phyloP scores from a whole-genome alignment of 2,797 vertebrate species.

The Mus caroli region DNA sequence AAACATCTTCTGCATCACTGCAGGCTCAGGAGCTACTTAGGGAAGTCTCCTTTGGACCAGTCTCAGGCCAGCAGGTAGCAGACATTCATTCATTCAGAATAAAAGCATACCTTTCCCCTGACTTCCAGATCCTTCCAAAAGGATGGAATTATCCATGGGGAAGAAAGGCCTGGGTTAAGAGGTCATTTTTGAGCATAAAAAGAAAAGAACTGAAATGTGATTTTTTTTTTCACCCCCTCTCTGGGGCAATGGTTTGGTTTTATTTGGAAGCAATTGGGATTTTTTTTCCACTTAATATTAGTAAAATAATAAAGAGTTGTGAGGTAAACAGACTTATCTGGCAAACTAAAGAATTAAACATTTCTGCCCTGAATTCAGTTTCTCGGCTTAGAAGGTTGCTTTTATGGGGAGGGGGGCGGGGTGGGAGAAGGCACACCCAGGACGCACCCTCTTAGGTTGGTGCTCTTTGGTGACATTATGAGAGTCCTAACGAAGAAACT shows the following conservation, averaged over 20 bases:
- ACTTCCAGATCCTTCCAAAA: neutral
- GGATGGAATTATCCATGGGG: neutral
- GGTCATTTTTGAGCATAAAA: neutral
- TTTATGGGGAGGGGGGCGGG: neutral
- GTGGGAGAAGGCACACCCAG: fast-evolving
- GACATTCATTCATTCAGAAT: conserved; percentile 5
- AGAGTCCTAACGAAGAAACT: neutral
- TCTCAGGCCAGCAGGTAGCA: neutral
- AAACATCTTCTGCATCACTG: neutral
- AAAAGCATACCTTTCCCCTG: neutral
- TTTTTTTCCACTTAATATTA: neutral
- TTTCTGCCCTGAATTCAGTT: neutral
- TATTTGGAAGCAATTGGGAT: neutral
- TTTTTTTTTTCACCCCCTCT: neutral
- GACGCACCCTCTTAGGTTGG: fast-evolving
- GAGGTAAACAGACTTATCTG: neutral
- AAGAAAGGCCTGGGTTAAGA: neutral
- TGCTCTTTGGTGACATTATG: fast-evolving
- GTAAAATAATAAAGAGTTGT: neutral
- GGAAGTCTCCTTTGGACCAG: neutral
- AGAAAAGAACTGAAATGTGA: neutral
- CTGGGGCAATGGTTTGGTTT: neutral
- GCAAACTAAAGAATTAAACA: neutral
- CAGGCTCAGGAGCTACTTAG: neutral
- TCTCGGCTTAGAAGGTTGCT: neutral